Evolutionary conservation across 2,113 vertebrate genomes (phyloP).

Genomic region (Syrmaticus mikado): DNA sequence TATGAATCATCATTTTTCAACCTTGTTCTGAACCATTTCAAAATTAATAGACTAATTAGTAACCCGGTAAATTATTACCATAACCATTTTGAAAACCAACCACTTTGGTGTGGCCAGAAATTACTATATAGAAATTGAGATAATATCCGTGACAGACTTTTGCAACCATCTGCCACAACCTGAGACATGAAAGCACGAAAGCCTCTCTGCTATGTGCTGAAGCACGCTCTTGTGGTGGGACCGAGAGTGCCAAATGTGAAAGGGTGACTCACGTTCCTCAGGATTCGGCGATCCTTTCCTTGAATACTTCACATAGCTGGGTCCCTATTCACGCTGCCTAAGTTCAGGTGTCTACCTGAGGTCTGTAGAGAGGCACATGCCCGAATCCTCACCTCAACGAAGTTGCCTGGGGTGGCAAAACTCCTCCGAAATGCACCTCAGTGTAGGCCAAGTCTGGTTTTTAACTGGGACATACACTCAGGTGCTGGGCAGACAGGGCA

Average conservation of each 20-base stretch:
- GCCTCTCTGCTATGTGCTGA: conserved; percentile 67
- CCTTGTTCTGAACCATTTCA: conserved; percentile 65
- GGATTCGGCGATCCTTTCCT: neutral
- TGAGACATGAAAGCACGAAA: conserved; percentile 59
- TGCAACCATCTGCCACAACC: conserved; percentile 55
- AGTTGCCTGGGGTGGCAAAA: neutral
- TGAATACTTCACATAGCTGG: conserved; percentile 59
- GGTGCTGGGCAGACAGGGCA: neutral
- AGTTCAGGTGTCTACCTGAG: neutral
- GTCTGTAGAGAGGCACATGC: neutral
- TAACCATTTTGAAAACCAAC: conserved; percentile 56
- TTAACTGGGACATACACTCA: neutral
- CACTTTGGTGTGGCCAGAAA: conserved; percentile 64
- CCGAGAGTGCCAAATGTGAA: conserved; percentile 46
- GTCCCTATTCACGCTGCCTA: neutral
- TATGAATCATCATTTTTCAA: conserved; percentile 69
- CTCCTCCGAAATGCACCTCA: neutral
- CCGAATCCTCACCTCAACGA: neutral
- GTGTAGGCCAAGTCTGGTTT: neutral
- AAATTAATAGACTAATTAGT: conserved; percentile 72
- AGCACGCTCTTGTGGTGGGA: conserved; percentile 51
- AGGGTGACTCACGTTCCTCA: neutral
- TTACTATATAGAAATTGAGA: neutral
- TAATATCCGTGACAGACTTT: conserved; percentile 52
- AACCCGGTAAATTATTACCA: conserved; percentile 65